These are phyloP conservation scores for Pherbina coryleti DNA, from an alignment of 2,888 invertebrate genomes.

Conservation along the genomic window DNA sequence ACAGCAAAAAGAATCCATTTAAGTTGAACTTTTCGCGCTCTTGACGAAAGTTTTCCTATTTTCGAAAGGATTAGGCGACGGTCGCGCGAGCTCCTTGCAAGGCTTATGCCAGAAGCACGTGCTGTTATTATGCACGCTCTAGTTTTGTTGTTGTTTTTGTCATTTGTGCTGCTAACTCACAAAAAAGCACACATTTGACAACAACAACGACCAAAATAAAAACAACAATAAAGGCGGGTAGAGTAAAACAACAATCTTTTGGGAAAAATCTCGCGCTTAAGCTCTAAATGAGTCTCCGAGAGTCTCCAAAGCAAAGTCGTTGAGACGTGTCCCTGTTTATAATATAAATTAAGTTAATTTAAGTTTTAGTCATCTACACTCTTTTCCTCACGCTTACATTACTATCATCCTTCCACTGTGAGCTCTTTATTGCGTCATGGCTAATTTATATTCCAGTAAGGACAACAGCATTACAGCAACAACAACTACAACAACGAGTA, in stretches of 20 bases:
- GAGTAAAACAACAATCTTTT: neutral
- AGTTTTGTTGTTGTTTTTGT: neutral
- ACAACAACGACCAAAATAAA: conserved; percentile 3
- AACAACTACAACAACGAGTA: neutral
- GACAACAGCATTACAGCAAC: neutral
- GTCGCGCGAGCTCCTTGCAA: conserved; percentile 1
- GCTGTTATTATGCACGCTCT: neutral
- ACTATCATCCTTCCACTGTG: neutral
- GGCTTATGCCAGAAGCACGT: neutral
- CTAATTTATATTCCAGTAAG: conserved; percentile 28
- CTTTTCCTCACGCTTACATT: no score
- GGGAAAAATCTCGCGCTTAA: conserved; percentile 10
- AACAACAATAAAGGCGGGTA: neutral
- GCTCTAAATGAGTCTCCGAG: conserved; percentile 27
- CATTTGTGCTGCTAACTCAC: neutral
- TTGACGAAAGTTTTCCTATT: conserved; percentile 47
- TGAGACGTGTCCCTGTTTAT: conserved; percentile 50
- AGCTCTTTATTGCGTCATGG: no score
- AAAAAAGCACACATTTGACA: conserved; percentile 29
- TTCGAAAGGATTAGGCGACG: conserved; percentile 48
- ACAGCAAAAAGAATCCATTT: conserved; percentile 18
- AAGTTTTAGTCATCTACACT: conserved; percentile 31
- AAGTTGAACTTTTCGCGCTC: conserved; percentile 28
- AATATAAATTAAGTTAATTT: conserved; percentile 52
- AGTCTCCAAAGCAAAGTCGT: conserved; percentile 42